Evolutionary conservation across 37 sponge, comb jelly and placozoan genomes (phyloP), one percentile per base, ranked within the genome.

Genomic region (Cladorhizidae sp.): DNA sequence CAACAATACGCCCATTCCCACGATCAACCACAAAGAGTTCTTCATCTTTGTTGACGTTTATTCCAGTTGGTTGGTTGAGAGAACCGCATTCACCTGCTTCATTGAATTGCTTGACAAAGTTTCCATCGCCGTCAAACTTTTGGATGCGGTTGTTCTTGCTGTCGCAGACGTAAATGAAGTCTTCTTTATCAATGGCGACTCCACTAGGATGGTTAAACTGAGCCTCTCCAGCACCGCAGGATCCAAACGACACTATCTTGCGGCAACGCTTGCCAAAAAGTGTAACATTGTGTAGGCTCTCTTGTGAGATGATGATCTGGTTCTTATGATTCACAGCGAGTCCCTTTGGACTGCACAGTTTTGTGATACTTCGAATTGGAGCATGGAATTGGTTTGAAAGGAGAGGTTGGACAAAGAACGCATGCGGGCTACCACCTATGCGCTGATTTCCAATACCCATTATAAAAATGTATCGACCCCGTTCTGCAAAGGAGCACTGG

Each of bases 71-170:
- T 6, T 8, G 8, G 39, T 76, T 73, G n/a, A 87, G 81, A 3
- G 67, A 22, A 26, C 75, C 81, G 41, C 64, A 65, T 5, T 12
- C 23, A 54, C 15, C 9, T 37, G 43, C 59, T 12, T 81, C 82
- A 21, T 1, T 57, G 37, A 74, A 87, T 35, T 57, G 54, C 3
- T 42, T 38, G 18, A 76, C n/a, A 38, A 71, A 87, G 3, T 15
- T 54, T 22, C 88, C 88, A 3, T 87, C 77, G 20, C 69, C 33
- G 43, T 70, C 64, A 39, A 87, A 75, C 38, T 87, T 87, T 64
- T 81, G 75, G n/a, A 87, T 29, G 18, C 81, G 71, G 56, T 87
- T 81, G 54, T 87, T 87, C 43, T 81, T 87, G 82, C 72, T 87
- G 54, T 87, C 88, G 15, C 82, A 78, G 11, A 87, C 82, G 56